Evolutionary conservation across 2,888 invertebrate genomes (phyloP).

Genomic region (Pedicia rivosa): DNA sequence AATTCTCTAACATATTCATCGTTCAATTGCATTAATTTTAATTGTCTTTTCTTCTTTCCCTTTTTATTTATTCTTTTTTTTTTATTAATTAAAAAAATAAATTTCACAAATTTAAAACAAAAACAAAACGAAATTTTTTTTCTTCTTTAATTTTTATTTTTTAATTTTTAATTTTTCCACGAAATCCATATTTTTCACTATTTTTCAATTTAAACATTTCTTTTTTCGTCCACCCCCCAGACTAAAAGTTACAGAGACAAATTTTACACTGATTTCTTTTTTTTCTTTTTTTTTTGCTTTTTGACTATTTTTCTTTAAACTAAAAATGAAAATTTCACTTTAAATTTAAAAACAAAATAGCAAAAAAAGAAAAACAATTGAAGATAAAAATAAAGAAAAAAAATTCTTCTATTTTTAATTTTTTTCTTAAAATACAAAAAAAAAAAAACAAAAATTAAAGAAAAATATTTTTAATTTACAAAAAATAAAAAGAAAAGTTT

Average conservation of each 20-base stretch:
- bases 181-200: constrained; percentile 14
- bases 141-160: too few species aligned
- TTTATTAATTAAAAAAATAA: too few species aligned
- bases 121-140: too few species aligned
- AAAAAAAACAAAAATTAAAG: too few species aligned
- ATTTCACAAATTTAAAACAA: too few species aligned
- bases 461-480: not conserved
- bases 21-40: constrained; percentile 9
- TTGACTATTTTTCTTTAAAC: not conserved
- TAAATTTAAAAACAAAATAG: not conserved
- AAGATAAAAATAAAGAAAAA: not conserved
- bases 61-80: too few species aligned
- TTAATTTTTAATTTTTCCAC: too few species aligned
- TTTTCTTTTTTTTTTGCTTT: not conserved
- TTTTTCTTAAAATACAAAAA: too few species aligned
- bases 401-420: not conserved
- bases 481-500: too few species aligned
- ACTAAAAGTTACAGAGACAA: not conserved
- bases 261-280: too few species aligned
- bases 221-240: not conserved
- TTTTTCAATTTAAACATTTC: constrained; percentile 13
- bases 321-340: not conserved
- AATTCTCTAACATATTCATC: constrained; percentile 29
- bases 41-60: constrained; percentile 1
- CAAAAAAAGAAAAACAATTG: not conserved